Conservation (phyloP, 2,113 vertebrate species). For the rabbit (Oryctolagus cuniculus) region mOryCun1.1 NC_091450.1:48303001-48303500, state of each 20-base stretch:
- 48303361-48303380: constrained; percentile 54
- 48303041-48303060: constrained; percentile 34
- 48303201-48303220: constrained; percentile 68
- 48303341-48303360: constrained; percentile 10
- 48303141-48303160: constrained; percentile 74
- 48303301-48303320: not conserved
- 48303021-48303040: constrained; percentile 62
- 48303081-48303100: constrained; percentile 63
- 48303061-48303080: constrained; percentile 70
- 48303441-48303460: not conserved
- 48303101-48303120: not conserved
- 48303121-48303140: constrained; percentile 60
- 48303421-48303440: not conserved
- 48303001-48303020: constrained; percentile 77
- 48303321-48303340: constrained; percentile 9
- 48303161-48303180: constrained; percentile 74
- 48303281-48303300: not conserved
- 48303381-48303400: not conserved
- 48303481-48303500: no score
- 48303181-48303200: constrained; percentile 76
- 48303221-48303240: constrained; percentile 64
- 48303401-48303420: not conserved
- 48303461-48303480: constrained; percentile 3
- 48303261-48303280: constrained; percentile 61
- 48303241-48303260: constrained; percentile 66